Evolutionary conservation across 2,888 invertebrate genomes (phyloP), one percentile per base, ranked within the genome.

Genomic region (Meteorus cinctellus): DNA sequence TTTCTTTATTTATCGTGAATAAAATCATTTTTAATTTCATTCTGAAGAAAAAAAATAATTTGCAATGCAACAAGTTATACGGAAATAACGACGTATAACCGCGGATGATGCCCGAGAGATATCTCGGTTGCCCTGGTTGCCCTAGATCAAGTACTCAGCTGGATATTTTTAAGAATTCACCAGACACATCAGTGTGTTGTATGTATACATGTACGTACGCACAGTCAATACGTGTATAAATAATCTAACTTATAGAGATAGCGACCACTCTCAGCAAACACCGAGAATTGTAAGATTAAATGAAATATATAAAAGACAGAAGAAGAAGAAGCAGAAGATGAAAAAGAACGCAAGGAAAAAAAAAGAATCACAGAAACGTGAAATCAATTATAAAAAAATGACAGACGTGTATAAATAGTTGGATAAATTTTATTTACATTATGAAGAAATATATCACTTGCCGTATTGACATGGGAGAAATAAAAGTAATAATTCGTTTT

Each of bases 101-200:
- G 41, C 41, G 41, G 1, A 24, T 16, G 41, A 45, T 51, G 27
- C n/a, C 27, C 29, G 27, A 29, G 19, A 10, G 31, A 71, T 62
- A 62, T 70, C 24, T 34, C 14, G 27, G 83, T 86, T 84, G 86
- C 86, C 86, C 84, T 84, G 85, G 87, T 88, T 87, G 86, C 85
- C 87, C 87, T 86, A 88, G 87, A 87, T 87, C 87, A 86, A 86
- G 87, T 86, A 86, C 81, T 83, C 81, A 66, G 76, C 71, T 78
- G 83, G 84, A 80, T 86, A 86, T 88, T 87, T 88, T 87, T 86
- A 86, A 86, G 83, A 82, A 81, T 83, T 83, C 78, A 79, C 77
- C 77, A 80, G 78, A 34, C 31, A 41, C 36, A 45, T 48, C 27
- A 48, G 60, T 41, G 27, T 29, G 81, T 24, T 73, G 81, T 77